These are phyloP conservation scores for Perca flavescens DNA, from an alignment of 2,113 vertebrate genomes.

Conservation along the genomic window DNA sequence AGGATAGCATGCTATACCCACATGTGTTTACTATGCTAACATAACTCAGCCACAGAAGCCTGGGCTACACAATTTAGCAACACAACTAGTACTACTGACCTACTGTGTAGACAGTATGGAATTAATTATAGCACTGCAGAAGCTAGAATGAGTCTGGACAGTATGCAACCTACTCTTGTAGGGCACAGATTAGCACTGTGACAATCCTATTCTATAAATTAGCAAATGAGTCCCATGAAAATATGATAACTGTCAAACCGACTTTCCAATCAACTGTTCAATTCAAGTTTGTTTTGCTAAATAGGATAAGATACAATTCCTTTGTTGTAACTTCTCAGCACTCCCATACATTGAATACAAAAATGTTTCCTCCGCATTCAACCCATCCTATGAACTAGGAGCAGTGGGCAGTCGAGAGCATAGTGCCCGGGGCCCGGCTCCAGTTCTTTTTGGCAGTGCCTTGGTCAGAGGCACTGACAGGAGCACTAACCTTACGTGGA, in stretches of 20 bases:
- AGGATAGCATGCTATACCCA: background rate
- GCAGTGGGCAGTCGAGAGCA: no score
- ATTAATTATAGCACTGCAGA: background rate
- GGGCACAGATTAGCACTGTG: background rate
- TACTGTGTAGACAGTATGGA: background rate
- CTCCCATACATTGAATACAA: no score
- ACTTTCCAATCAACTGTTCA: background rate
- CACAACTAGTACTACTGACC: background rate
- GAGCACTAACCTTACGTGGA: no score
- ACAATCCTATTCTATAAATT: background rate
- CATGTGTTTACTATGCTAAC: background rate
- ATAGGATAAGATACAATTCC: background rate
- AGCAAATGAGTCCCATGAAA: background rate
- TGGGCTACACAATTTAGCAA: background rate
- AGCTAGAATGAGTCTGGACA: background rate
- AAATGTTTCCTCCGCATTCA: no score
- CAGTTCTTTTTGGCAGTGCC: no score
- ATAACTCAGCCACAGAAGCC: background rate
- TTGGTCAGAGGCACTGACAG: no score
- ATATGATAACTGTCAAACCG: background rate
- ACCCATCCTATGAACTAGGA: no score
- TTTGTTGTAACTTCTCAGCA: no score
- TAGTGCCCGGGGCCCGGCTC: no score
- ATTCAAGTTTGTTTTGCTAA: background rate
- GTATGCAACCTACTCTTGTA: background rate